Evolutionary conservation across 2,797 vertebrate species (phyloP).

Genomic region (Hipposideros larvatus): DNA sequence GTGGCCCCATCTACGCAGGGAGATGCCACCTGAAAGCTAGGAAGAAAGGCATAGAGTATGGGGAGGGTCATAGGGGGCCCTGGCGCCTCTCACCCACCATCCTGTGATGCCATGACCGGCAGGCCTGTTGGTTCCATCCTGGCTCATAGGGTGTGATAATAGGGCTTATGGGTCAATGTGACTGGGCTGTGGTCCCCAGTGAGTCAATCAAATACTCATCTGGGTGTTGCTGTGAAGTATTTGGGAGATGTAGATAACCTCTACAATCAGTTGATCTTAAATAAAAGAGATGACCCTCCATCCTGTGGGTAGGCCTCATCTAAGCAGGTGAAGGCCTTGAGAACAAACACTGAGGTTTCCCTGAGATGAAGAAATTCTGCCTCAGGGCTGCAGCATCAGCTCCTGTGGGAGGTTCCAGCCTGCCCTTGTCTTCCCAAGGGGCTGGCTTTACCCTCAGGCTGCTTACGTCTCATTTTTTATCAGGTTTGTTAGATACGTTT

Average conservation of each 20-base stretch:
- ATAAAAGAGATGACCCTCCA: background rate
- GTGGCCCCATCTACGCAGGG: background rate
- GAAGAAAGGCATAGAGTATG: rapidly evolving
- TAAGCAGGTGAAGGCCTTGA: background rate
- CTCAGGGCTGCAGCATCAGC: background rate
- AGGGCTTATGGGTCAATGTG: background rate
- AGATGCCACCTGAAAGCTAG: background rate
- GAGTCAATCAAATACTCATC: too few species aligned
- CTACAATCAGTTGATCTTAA: background rate
- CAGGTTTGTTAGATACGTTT: background rate
- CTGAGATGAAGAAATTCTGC: background rate
- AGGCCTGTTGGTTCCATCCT: background rate
- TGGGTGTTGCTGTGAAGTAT: background rate
- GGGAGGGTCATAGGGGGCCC: background rate
- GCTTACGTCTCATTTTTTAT: background rate
- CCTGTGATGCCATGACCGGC: background rate
- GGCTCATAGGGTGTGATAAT: background rate
- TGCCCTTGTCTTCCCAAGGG: background rate
- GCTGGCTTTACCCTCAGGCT: background rate
- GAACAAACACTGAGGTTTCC: background rate
- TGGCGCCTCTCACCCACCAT: background rate
- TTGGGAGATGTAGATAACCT: too few species aligned
- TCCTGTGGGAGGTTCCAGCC: background rate
- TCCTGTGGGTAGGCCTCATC: background rate
- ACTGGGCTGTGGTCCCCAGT: too few species aligned